Evolutionary conservation across 2,888 invertebrate species (phyloP), one percentile per base, ranked within the genome.

Genomic region (Xanthia togata): DNA sequence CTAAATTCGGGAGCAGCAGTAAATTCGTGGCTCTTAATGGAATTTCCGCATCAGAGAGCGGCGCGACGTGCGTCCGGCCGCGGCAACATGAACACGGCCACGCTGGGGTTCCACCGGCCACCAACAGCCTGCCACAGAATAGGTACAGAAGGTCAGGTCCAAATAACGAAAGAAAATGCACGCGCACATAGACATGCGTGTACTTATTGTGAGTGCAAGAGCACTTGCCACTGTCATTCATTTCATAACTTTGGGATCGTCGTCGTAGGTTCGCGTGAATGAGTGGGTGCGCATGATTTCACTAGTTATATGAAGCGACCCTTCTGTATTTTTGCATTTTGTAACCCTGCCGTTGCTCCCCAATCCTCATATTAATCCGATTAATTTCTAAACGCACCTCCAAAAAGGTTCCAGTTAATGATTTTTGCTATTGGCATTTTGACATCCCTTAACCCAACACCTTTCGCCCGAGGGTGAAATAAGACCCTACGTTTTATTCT

Each of bases 341-440:
- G 50, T 78, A 41, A 53, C 20, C 6, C 4, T 50, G 20, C 17
- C 35, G 50, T 9, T 50, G 20, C 50, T 23, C 81, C 89, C 90
- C 87, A 87, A 90, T 92, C 90, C 91, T 91, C 89, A 83, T 88
- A 92, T 91, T 95, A 96, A 96, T 95, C 93, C 89, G 92, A 95
- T 95, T 95, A 95, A 92, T 91, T 93, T 91, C 90, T 90, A 93
- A 94, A 93, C 92, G 92, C 92, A 92, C 90, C 91, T 92, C 91
- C 92, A 89, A 91, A 91, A 91, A 93, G 92, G 90, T 91, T 86
- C 88, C 88, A 93, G 92, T 91, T 93, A 94, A 94, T 93, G 91
- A 95, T 94, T 95, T 94, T 95, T 94, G 93, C 91, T 93, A 93
- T 93, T 93, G 93, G 90, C 93, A 87, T 94, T 95, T 93, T 93